Evolutionary conservation across 1,140 invertebrate genomes (phyloP), one percentile per base, ranked within the genome.

Genomic region (Campoletis sonorensis): DNA sequence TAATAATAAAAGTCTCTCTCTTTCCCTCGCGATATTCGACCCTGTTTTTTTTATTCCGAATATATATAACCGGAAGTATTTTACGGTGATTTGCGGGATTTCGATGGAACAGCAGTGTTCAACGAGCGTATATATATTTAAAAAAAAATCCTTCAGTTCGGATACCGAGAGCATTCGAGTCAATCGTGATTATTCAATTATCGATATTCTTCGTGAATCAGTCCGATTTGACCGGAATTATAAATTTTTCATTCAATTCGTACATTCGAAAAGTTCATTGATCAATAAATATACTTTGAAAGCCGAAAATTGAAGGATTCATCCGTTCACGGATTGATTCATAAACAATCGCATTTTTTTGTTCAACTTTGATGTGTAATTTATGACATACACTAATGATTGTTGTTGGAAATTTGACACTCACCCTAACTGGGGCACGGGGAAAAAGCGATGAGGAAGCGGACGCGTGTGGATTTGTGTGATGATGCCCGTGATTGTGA

Each of bases 381-480:
- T 10, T 45, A 45, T 13, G 40, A 13, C n/a, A n/a, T n/a, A n/a
- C n/a, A n/a, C n/a, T n/a, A n/a, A n/a, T n/a, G n/a, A n/a, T n/a
- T n/a, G n/a, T n/a, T 58, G 54, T 58, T n/a, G 8, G 54, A 49
- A 40, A 68, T 23, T 15, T 72, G 72, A 58, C 64, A 89, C 88
- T 89, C 85, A 92, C 91, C 87, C 86, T 90, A 72, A 92, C 89
- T 23, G 90, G 90, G 78, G 89, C 89, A 72, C 85, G 86, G 80
- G 72, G 72, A 64, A 90, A 91, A 70, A 91, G 87, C 68, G 88
- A 84, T 30, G 85, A 79, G 21, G 85, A 73, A 77, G 84, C 78
- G 54, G 79, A 80, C 79, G 79, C 81, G 79, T 89, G 87, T 23
- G 88, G 79, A 85, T 88, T 89, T 70, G 84, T 68, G 61, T 89